Evolutionary conservation across 2,888 invertebrate genomes (phyloP).

Genomic region (Aphidoletes aphidimyza): DNA sequence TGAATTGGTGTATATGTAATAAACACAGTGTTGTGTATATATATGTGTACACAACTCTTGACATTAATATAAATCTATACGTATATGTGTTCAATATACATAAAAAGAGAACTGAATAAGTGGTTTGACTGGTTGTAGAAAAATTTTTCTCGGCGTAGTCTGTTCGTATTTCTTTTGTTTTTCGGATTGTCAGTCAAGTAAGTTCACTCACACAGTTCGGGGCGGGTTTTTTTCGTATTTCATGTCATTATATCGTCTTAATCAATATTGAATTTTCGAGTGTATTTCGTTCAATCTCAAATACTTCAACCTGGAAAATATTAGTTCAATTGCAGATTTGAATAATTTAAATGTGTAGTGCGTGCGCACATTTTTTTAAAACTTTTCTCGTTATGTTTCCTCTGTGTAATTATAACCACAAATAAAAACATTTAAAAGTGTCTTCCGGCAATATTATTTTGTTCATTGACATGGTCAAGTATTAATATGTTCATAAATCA

Average conservation of each 20-base stretch:
- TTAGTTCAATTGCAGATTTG: too few species aligned
- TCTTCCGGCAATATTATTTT: too few species aligned
- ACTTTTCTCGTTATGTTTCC: too few species aligned
- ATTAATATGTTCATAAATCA: neutral
- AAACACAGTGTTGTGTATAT: too few species aligned
- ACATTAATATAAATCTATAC: neutral
- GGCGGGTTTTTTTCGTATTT: slow-evolving; percentile 13
- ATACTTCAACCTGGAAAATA: too few species aligned
- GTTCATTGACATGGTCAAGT: too few species aligned
- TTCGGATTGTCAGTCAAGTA: slow-evolving; percentile 16
- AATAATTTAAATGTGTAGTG: neutral
- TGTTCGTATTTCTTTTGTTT: slow-evolving; percentile 3
- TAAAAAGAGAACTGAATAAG: neutral
- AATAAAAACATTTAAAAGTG: too few species aligned
- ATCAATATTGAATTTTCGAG: neutral
- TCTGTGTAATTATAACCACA: too few species aligned
- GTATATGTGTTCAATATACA: neutral
- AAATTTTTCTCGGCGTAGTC: slow-evolving; percentile 2
- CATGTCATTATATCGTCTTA: neutral
- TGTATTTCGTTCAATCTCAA: neutral
- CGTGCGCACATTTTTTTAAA: neutral
- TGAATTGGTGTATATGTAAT: neutral
- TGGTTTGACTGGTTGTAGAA: slow-evolving; percentile 47
- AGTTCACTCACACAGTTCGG: slow-evolving; percentile 56
- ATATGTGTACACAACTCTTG: neutral